phyloP scores from a whole-genome alignment of 2,113 vertebrate species.

The Lasiurus borealis region DNA sequence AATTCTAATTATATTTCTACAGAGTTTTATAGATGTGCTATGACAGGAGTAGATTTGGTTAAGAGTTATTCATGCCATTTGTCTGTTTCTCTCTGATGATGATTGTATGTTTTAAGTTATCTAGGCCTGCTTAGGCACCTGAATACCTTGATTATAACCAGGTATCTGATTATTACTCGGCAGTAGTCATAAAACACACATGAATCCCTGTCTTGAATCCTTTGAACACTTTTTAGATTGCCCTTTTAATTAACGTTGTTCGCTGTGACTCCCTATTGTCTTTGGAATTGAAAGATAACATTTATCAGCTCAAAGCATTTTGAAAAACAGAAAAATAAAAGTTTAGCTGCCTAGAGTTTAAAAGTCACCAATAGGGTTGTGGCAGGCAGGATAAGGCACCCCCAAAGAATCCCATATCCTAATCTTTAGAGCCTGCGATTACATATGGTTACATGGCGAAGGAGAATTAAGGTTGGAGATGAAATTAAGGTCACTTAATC shows the following conservation, averaged over 20 bases:
- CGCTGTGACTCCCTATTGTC: background rate
- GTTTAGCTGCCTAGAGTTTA: background rate
- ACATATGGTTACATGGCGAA: background rate
- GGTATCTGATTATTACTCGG: constrained; percentile 8
- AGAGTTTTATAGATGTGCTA: constrained; percentile 28
- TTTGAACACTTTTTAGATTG: background rate
- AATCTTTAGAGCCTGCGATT: background rate
- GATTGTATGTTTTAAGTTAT: constrained; percentile 37
- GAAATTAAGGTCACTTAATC: background rate
- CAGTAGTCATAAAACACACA: constrained; percentile 15
- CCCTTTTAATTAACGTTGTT: constrained; percentile 9
- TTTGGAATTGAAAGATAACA: constrained; percentile 58
- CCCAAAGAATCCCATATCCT: background rate
- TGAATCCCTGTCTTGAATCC: background rate
- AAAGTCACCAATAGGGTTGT: background rate
- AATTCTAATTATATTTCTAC: constrained; percentile 17
- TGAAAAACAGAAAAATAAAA: background rate
- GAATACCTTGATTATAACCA: constrained; percentile 4
- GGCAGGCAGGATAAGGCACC: background rate
- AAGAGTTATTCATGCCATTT: background rate
- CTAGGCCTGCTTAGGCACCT: background rate
- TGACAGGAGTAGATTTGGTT: background rate
- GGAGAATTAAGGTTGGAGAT: background rate
- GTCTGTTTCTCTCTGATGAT: background rate
- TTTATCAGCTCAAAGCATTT: background rate